A percentile compares a stretch with the other conserved stretches of the same genome.
Conservation (phyloP, 2,797 vertebrate genomes). For the Ctenopoma multispine region DNA sequence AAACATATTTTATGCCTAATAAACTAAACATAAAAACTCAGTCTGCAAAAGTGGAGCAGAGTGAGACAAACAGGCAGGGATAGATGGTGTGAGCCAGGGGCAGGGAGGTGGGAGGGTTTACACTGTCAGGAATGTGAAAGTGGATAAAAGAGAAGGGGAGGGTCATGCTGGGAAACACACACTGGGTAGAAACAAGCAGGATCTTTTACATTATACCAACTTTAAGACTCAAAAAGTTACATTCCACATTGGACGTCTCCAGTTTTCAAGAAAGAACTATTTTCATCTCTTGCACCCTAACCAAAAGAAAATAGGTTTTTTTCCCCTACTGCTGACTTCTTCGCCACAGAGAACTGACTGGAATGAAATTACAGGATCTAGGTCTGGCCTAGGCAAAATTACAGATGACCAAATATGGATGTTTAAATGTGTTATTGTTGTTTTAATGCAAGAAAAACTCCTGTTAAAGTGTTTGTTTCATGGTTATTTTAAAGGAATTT, state of each 20-base stretch:
- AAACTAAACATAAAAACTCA: background rate
- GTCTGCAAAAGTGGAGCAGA: conserved; percentile 10
- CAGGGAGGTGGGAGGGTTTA: conserved; percentile 41
- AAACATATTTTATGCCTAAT: background rate
- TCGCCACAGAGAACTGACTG: conserved; percentile 53
- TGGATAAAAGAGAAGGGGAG: conserved; percentile 51
- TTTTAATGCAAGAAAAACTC: conserved; percentile 16
- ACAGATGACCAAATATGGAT: conserved; percentile 32
- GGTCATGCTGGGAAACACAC: conserved; percentile 44
- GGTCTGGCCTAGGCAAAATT: conserved; percentile 23
- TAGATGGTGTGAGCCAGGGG: conserved; percentile 9
- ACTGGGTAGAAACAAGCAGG: conserved; percentile 34
- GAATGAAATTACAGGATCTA: conserved; percentile 42
- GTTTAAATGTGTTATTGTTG: conserved; percentile 16
- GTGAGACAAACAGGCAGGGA: conserved; percentile 10
- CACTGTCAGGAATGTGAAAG: conserved; percentile 63
- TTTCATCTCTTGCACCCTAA: conserved; percentile 11
- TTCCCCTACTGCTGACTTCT: background rate
- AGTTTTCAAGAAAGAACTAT: conserved; percentile 10
- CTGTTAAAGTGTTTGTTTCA: background rate
- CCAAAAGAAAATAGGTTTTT: background rate
- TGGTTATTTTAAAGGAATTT: background rate
- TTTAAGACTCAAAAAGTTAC: conserved; percentile 10
- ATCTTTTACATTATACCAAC: conserved; percentile 22
- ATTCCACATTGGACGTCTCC: conserved; percentile 4